A percentile compares a stretch with the other conserved stretches of the same genome.
Conservation (phyloP, 1,140 invertebrate species). For the Mercenaria mercenaria region DNA sequence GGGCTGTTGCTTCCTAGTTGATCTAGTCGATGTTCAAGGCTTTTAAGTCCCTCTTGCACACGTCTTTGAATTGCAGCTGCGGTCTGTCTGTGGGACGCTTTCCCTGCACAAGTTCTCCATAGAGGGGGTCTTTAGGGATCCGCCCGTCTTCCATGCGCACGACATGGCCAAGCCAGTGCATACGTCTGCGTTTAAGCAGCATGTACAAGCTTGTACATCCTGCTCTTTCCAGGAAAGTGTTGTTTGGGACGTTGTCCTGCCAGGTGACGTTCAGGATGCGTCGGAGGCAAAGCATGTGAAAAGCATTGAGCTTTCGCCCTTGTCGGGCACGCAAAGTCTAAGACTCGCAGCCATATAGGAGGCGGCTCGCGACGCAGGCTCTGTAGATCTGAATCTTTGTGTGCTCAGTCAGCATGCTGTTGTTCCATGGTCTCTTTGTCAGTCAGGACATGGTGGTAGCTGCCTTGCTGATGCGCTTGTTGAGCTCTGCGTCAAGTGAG, state of each 20-base stretch:
- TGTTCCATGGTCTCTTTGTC: slow-evolving; percentile 4
- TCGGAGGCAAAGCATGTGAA: slow-evolving; percentile 45
- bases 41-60: no score
- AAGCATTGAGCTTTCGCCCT: slow-evolving; percentile 42
- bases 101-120: background rate
- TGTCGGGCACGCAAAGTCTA: slow-evolving; percentile 40
- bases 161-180: slow-evolving; percentile 8
- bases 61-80: no score
- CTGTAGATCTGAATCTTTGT: slow-evolving; percentile 59
- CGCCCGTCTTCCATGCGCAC: slow-evolving; percentile 4
- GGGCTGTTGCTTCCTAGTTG: no score
- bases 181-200: background rate
- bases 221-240: background rate
- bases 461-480: slow-evolving; percentile 19
- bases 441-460: background rate
- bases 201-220: background rate
- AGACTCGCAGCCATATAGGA: slow-evolving; percentile 58
- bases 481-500: slow-evolving; percentile 25
- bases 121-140: background rate
- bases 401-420: background rate
- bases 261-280: slow-evolving; percentile 7
- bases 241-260: slow-evolving; percentile 25
- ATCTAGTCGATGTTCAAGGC: no score
- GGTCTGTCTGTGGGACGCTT: background rate
- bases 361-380: slow-evolving; percentile 61